A percentile compares a stretch with the other conserved stretches of the same genome.
Evolutionary conservation across 2,888 invertebrate species (phyloP).

Genomic region (Belgica antarctica): DNA sequence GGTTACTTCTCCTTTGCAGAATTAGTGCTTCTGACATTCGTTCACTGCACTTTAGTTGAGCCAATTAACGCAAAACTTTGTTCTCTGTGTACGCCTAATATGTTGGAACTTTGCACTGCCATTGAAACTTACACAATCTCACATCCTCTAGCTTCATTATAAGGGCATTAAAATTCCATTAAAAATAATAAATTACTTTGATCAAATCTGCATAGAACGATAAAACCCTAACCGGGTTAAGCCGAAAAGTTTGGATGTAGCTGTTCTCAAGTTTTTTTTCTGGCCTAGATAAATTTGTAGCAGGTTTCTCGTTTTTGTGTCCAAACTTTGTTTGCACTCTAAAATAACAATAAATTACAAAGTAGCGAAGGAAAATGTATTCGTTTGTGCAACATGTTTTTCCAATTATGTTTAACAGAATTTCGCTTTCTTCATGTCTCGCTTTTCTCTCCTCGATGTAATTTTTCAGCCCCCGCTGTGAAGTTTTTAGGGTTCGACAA

Average conservation of each 20-base stretch:
- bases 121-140: background rate
- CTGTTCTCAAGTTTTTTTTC: background rate
- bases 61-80: too few relatives aligned
- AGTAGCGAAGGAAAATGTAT: background rate
- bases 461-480: slow-evolving; percentile 10
- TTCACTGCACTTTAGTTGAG: too few relatives aligned
- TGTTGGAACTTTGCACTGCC: too few relatives aligned
- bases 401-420: slow-evolving; percentile 31
- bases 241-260: background rate
- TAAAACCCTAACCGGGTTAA: background rate
- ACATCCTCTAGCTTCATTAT: background rate
- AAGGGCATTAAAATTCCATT: slow-evolving; percentile 35
- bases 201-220: background rate
- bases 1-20: too few relatives aligned
- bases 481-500: slow-evolving; percentile 15
- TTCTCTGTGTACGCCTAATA: too few relatives aligned
- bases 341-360: slow-evolving; percentile 8
- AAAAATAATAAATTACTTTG: background rate
- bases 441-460: background rate
- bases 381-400: slow-evolving; percentile 39
- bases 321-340: background rate
- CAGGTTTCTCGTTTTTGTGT: background rate
- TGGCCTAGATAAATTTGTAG: background rate
- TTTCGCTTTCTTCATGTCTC: slow-evolving; percentile 22
- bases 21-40: too few relatives aligned